Percentiles rank a stretch among this genome's conserved stretches.
Evolutionary conservation across 2,888 invertebrate species (phyloP).

Genomic region (Eutolmus rufibarbis): DNA sequence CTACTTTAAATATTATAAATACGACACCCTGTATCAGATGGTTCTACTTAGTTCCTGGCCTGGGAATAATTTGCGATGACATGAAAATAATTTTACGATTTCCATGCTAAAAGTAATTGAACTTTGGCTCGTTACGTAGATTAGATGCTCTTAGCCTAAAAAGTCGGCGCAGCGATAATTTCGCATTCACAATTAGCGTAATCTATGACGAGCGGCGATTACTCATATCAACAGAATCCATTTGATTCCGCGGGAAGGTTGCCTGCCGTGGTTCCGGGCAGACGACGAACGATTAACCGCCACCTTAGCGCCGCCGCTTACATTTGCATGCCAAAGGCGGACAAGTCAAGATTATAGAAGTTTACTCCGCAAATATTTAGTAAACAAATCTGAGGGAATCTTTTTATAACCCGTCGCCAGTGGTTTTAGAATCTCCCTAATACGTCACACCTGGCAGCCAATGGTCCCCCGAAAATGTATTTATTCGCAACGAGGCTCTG

Average conservation of each 20-base stretch:
- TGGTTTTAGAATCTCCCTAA: background rate
- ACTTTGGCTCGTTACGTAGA: background rate
- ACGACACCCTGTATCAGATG: background rate
- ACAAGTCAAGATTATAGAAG: slow-evolving; percentile 16
- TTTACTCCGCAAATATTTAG: slow-evolving; percentile 17
- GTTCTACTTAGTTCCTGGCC: background rate
- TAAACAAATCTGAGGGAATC: slow-evolving; percentile 19
- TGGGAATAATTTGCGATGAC: background rate
- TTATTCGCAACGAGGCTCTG: slow-evolving; percentile 21
- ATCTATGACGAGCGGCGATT: background rate
- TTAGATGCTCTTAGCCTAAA: background rate
- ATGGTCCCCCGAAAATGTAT: slow-evolving; percentile 11
- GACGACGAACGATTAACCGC: background rate
- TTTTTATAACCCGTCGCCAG: slow-evolving; percentile 11
- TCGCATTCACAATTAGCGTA: background rate
- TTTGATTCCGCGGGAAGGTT: background rate
- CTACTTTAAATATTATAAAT: background rate
- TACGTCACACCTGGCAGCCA: slow-evolving; percentile 18
- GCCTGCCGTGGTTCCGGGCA: background rate
- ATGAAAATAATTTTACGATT: background rate
- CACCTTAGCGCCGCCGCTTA: background rate
- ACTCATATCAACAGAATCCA: background rate
- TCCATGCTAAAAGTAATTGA: background rate
- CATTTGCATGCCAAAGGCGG: slow-evolving; percentile 6
- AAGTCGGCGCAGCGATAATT: background rate